phyloP scores from a whole-genome alignment of 1,140 invertebrate genomes.

The Aphaenogaster ashmeadi region DNA sequence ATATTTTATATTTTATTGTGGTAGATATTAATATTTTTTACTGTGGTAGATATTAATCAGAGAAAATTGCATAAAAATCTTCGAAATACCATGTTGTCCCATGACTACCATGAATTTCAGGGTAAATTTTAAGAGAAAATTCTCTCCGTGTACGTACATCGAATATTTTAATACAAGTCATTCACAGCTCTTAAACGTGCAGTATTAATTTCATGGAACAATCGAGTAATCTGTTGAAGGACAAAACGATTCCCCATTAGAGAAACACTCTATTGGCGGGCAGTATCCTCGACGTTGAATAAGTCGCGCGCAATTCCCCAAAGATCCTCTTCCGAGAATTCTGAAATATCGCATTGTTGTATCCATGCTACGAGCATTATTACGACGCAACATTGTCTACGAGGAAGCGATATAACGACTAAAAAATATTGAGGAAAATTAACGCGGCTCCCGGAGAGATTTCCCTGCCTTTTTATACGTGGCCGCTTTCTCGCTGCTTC shows the following conservation, averaged over 20 bases:
- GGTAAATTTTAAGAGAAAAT: too few species aligned
- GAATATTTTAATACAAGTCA: neutral
- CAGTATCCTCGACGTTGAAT: constrained; percentile 7
- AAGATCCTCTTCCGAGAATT: neutral
- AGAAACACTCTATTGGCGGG: neutral
- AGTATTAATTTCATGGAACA: constrained; percentile 25
- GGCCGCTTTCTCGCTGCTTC: constrained; percentile 8
- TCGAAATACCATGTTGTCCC: too few species aligned
- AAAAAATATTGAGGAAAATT: constrained; percentile 52
- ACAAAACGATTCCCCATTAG: constrained; percentile 21
- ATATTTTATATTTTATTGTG: too few species aligned
- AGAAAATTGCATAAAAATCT: too few species aligned
- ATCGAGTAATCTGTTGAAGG: neutral
- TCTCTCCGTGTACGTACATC: too few species aligned
- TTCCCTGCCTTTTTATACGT: constrained; percentile 23
- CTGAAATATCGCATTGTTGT: constrained; percentile 46
- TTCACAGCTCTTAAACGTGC: neutral
- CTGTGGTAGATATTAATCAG: too few species aligned
- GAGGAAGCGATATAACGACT: constrained; percentile 28
- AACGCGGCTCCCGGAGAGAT: constrained; percentile 8
- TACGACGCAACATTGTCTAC: constrained; percentile 9
- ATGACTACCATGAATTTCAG: too few species aligned
- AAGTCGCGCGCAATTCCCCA: constrained; percentile 1
- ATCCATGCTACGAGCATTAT: neutral
- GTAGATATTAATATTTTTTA: too few species aligned